Base-by-base conservation (phyloP, 2,888 invertebrate genomes). In the Hirtodrosophila cameraria region DNA sequence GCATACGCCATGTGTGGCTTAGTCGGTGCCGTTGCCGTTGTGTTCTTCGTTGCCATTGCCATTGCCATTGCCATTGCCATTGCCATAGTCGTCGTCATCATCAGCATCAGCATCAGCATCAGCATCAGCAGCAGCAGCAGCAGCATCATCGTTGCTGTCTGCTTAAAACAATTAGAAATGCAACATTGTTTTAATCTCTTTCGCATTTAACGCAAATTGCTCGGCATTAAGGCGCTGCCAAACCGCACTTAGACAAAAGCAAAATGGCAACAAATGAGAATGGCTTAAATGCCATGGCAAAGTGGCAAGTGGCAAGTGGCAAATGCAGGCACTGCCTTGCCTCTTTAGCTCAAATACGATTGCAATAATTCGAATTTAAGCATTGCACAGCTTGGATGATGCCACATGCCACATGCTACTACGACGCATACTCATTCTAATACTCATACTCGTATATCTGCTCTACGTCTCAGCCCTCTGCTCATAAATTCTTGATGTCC, bases 141-240 rank as follows among this genome's bases (percentile, higher is more conserved):
- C 35, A 35, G 39, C 35, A 20, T 43, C 41, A 33, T 50, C 49
- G 18, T 61, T 33, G 70, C 57, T 59, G 50, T 28, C 73, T 78
- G 87, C 87, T 82, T 86, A 83, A 82, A 82, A 82, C 82, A 82
- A 82, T 82, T 82, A 82, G 82, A 82, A 87, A 80, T 83, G 74
- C 82, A 82, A 87, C 82, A 82, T 82, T 79, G 88, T 82, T 82
- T 82, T 82, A 82, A 82, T 82, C 82, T 87, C 82, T 87, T 82
- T 83, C 62, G 84, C 86, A 87, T 82, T 87, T 83, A 87, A 87
- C 84, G 84, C 86, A 82, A 82, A 82, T 82, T 86, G 86, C 88
- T 87, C 45, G 68, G 86, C 84, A 87, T 87, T 82, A 82, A 68
- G 86, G 57, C 64, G 76, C 59, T 75, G 49, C 63, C 62, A 39